Conservation (phyloP, 2,113 vertebrate species). For the Brachypteracias leptosomus region DNA sequence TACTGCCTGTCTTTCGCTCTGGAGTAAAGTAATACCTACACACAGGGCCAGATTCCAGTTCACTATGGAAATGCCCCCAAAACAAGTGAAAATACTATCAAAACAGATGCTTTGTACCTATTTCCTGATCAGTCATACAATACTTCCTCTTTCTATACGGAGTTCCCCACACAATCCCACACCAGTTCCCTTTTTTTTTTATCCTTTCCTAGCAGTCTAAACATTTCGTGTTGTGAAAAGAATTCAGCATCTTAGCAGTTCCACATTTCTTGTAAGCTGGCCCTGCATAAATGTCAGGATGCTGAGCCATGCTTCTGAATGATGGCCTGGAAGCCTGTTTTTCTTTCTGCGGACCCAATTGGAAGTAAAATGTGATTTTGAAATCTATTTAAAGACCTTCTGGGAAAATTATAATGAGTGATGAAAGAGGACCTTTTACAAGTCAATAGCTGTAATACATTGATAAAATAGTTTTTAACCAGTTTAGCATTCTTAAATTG, state of each 20-base stretch:
- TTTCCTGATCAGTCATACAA: slow-evolving; percentile 25
- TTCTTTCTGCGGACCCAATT: background rate
- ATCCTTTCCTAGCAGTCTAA: background rate
- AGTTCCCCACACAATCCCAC: slow-evolving; percentile 12
- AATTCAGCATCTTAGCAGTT: slow-evolving; percentile 15
- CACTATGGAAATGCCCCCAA: slow-evolving; percentile 60
- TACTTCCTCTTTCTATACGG: slow-evolving; percentile 53
- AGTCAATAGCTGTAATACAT: background rate
- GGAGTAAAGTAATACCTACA: slow-evolving; percentile 35
- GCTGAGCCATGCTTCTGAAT: background rate
- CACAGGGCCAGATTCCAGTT: background rate
- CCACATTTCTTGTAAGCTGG: background rate
- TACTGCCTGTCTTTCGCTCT: background rate
- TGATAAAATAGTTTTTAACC: background rate
- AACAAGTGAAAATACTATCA: slow-evolving; percentile 58
- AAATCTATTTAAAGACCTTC: background rate
- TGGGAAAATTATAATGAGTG: background rate
- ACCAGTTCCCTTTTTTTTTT: background rate
- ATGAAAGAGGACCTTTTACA: background rate
- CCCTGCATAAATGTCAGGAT: background rate
- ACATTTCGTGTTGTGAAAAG: background rate
- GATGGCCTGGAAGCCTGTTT: background rate
- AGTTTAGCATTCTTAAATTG: background rate
- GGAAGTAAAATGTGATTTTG: background rate
- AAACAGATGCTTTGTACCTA: slow-evolving; percentile 27